Percentiles rank a stretch among this genome's conserved stretches.
Evolutionary conservation across 2,797 vertebrate genomes (phyloP).

Genomic region (Labeo calbasu): DNA sequence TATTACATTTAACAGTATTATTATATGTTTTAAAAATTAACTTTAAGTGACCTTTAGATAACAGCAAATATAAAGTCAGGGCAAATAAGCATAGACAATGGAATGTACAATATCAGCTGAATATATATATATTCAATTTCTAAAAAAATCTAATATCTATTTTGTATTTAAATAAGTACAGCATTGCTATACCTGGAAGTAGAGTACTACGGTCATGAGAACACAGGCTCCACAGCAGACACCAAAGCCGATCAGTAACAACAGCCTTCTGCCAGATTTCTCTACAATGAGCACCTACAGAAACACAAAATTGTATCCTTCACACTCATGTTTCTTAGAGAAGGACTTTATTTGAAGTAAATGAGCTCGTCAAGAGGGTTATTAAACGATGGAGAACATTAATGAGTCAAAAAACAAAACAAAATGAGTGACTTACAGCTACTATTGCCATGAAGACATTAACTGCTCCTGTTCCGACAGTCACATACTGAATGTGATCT

Average conservation of each 20-base stretch:
- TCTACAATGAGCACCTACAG: conserved; percentile 90
- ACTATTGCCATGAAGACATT: conserved; percentile 87
- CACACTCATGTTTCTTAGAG: not conserved
- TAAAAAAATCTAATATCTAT: not conserved
- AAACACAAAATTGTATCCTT: not conserved
- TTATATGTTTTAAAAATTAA: not conserved
- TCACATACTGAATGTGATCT: conserved; percentile 85
- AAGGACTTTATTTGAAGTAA: not conserved
- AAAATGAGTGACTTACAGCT: conserved; percentile 77
- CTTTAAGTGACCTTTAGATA: not conserved
- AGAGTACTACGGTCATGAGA: conserved; percentile 83
- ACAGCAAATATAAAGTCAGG: not conserved
- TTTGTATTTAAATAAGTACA: not conserved
- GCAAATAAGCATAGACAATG: not conserved
- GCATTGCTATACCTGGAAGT: conserved; percentile 81
- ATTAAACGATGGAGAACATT: not conserved
- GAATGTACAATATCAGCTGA: too few species aligned
- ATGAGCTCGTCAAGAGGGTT: not conserved
- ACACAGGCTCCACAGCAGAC: conserved; percentile 83
- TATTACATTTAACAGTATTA: not conserved
- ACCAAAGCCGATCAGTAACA: conserved; percentile 87
- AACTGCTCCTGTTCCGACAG: conserved; percentile 87
- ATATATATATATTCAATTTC: not conserved
- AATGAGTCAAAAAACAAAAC: not conserved
- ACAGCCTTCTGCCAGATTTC: conserved; percentile 81